Base-by-base conservation (phyloP, 1,140 invertebrate genomes). In the Chironomus striatipennis region DNA sequence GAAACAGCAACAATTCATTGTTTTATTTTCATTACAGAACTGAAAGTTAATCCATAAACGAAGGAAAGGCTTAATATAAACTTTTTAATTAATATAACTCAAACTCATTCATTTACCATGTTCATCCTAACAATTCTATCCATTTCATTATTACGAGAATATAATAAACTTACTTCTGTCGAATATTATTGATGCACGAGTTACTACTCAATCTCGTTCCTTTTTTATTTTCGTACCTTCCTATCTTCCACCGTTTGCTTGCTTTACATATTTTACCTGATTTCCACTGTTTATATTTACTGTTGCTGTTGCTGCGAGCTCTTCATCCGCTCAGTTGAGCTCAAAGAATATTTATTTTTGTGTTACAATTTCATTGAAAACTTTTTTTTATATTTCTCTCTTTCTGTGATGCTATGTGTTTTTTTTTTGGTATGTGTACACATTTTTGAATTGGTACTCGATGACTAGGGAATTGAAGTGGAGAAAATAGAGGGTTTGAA, bases 341-440 rank as follows among this genome's bases (percentile, higher is more conserved):
- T 34, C 24, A 34, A 5, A 57, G 47, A 57, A 57, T 57, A 57
- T 57, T 57, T 57, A 57, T 57, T 57, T 57, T 57, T 57, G 47
- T 57, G 47, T 57, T 57, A 57, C 47, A 57, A 57, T 57, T 57
- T 57, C 47, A 57, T 57, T 57, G 47, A 57, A 57, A 57, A 57
- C 10, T 57, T 57, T 57, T 57, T 57, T n/a, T 15, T 47, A 1
- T 8, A 47, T 15, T 15, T 47, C 43, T 4, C 43, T 10, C 15
- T 9, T 47, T 10, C 43, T 10, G 15, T 10, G 43, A 1, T 34
- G 24, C n/a, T 43, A 43, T 43, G 42, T 10, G 5, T 43, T 7
- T 10, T 47, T 2, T 47, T 47, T 47, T 8, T 47, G 15, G 43
- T 57, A 57, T 57, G 47, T 57, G 12, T 57, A 15, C n/a, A 12